phyloP scores from a whole-genome alignment of 2,888 invertebrate genomes.

The Drymonia ruficornis region DNA sequence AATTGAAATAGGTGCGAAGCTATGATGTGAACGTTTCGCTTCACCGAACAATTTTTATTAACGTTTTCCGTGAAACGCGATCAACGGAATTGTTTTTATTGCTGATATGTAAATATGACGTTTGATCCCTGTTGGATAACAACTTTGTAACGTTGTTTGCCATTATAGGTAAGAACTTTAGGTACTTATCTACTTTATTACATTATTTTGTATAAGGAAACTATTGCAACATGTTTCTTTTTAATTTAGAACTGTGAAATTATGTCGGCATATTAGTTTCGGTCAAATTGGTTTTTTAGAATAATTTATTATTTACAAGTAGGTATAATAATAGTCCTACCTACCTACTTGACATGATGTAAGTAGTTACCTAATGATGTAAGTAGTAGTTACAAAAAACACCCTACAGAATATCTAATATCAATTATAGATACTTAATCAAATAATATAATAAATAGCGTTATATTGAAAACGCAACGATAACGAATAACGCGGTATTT shows the following conservation, averaged over 20 bases:
- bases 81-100: constrained; percentile 51
- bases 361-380: too few relatives aligned
- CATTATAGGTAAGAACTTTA: background rate
- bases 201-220: background rate
- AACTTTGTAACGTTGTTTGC: background rate
- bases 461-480: background rate
- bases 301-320: constrained; percentile 1
- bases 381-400: background rate
- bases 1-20: constrained; percentile 16
- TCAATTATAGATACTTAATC: background rate
- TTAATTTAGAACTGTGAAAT: constrained; percentile 8
- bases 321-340: too few relatives aligned
- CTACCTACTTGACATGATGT: too few relatives aligned
- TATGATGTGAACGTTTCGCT: constrained; percentile 38
- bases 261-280: constrained; percentile 4
- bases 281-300: background rate
- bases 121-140: constrained; percentile 18
- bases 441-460: background rate
- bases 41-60: constrained; percentile 57
- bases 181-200: background rate
- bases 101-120: constrained; percentile 42
- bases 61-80: constrained; percentile 53
- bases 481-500: background rate
- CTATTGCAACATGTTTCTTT: constrained; percentile 3
- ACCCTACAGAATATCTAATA: too few relatives aligned